Base-by-base conservation (phyloP, 2,113 vertebrate species). In the Chelonoidis abingdonii region DNA sequence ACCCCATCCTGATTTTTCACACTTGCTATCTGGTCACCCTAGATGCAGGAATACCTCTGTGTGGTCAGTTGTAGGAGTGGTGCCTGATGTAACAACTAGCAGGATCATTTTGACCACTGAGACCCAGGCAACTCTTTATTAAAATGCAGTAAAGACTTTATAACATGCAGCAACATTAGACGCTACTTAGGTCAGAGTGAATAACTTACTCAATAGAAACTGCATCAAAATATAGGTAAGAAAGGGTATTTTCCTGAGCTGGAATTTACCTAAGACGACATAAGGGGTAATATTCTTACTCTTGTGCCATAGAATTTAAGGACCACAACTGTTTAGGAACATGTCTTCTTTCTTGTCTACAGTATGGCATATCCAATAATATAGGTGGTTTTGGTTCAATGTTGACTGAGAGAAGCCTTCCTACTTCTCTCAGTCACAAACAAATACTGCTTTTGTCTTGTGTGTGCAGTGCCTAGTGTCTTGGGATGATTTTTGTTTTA, bases 401-500 rank as follows among this genome's bases (percentile, higher is more conserved):
- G 13, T 72, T 38, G 16, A 21, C 10, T 5, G 3, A 1, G 47
- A 79, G 9, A 75, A 80, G 44, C 5, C n/a, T 89, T 75, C 8
- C 1, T 2, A n/a, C 21, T 90, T 29, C 10, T 29, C 10, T 24
- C n/a, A 0, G 11, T 91, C 38, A 24, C 8, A 65, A 47, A 69
- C 22, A 93, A 80, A 85, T 10, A 14, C 29, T 72, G 17, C 17
- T 85, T 78, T 75, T 90, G 2, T 41, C 80, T 13, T 31, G 11
- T 3, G 14, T 83, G 2, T 12, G 10, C 27, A 24, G 1, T 1
- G 38, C 31, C 52, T 38, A 49, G 25, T 52, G 35, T 5, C 2
- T 35, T 62, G 53, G 72, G 16, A n/a, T 41, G 8, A 27, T 54
- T 85, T 85, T 76, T 50, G 4, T 89, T 96, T 90, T 79, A 89